A percentile compares a stretch with the other conserved stretches of the same genome.
These are phyloP conservation scores for Venustaconcha ellipsiformis DNA, from an alignment of 1,140 invertebrate species.

Conservation along the genomic window DNA sequence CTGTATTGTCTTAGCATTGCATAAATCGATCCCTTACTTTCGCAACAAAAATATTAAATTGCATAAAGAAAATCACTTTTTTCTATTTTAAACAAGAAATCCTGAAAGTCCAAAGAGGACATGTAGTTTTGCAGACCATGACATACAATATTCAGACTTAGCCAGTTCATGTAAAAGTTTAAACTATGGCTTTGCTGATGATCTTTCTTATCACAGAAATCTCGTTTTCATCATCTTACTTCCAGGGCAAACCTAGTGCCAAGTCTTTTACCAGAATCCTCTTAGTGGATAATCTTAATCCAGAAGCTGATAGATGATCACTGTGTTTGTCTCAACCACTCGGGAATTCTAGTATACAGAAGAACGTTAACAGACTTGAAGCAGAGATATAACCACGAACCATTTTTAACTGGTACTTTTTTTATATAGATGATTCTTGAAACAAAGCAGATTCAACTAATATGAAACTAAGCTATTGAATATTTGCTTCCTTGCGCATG, in stretches of 20 bases:
- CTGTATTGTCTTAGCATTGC: slow-evolving; percentile 21
- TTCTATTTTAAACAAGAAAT: slow-evolving; percentile 25
- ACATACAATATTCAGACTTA: slow-evolving; percentile 28
- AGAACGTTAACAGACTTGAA: neutral
- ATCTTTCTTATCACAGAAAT: slow-evolving; percentile 32
- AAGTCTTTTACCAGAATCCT: neutral
- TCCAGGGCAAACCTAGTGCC: slow-evolving; percentile 3
- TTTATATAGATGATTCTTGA: neutral
- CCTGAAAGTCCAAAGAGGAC: slow-evolving; percentile 16
- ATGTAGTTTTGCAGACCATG: slow-evolving; percentile 28
- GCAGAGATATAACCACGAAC: neutral
- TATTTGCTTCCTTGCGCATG: neutral
- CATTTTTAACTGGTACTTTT: neutral
- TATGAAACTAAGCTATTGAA: neutral
- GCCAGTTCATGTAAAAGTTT: slow-evolving; percentile 9
- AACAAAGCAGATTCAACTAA: neutral
- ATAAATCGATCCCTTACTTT: slow-evolving; percentile 1
- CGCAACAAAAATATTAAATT: slow-evolving; percentile 14
- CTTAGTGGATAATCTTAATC: slow-evolving; percentile 2
- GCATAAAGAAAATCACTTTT: slow-evolving; percentile 24
- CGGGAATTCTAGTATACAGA: neutral
- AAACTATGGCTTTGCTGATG: slow-evolving; percentile 27
- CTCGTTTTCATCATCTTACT: slow-evolving; percentile 5
- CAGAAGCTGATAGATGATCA: slow-evolving; percentile 1
- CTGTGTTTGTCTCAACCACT: neutral